Evolutionary conservation across 2,113 vertebrate genomes (phyloP).

Genomic region (Penelope pileata): DNA sequence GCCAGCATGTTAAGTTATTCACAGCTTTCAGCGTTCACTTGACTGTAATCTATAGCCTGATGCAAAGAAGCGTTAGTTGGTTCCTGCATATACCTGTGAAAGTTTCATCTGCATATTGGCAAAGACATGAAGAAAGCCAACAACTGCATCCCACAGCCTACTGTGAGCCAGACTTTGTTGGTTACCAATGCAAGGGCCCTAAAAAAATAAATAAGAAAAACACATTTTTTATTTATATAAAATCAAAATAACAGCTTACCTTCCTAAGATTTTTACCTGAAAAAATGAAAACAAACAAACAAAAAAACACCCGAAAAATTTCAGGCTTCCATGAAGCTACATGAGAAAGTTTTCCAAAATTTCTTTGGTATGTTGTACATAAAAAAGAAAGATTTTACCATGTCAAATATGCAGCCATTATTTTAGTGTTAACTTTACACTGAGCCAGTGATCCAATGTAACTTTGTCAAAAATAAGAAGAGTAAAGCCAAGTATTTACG

Average conservation of each 20-base stretch:
- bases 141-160: conserved; percentile 95
- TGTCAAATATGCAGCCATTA: neutral
- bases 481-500: neutral
- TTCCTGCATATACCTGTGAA: conserved; percentile 87
- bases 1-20: neutral
- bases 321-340: neutral
- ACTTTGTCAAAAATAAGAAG: neutral
- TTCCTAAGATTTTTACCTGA: neutral
- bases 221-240: neutral
- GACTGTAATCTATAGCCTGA: neutral
- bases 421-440: neutral
- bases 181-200: conserved; percentile 96
- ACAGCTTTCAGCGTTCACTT: neutral
- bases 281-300: neutral
- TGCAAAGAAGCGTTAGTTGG: conserved; percentile 40
- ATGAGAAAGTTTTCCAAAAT: neutral
- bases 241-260: neutral
- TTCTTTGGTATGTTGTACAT: neutral
- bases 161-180: conserved; percentile 98
- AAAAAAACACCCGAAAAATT: neutral
- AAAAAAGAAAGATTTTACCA: accelerated
- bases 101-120: conserved; percentile 99
- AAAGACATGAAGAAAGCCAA: conserved; percentile 97
- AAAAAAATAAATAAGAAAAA: neutral
- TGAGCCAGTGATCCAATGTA: neutral